Conservation (phyloP, 2,888 invertebrate species). For the Hoplodrina blanda region DNA sequence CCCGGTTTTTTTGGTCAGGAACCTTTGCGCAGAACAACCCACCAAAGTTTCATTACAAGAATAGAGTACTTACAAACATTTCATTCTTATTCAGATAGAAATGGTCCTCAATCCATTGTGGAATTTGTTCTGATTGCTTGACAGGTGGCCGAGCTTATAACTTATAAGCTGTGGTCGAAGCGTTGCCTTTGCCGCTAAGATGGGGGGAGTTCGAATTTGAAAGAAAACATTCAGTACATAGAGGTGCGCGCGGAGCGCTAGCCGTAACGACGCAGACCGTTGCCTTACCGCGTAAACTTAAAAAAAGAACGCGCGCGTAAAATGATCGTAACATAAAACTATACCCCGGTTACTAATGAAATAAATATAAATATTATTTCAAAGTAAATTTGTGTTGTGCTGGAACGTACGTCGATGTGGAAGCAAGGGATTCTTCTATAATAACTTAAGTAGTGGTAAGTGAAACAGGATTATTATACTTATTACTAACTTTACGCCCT, state of each 20-base stretch:
- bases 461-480: slow-evolving; percentile 74
- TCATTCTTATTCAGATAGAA: too few relatives aligned
- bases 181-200: slow-evolving; percentile 56
- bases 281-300: slow-evolving; percentile 58
- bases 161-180: slow-evolving; percentile 52
- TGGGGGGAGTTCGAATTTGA: slow-evolving; percentile 67
- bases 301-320: slow-evolving; percentile 70
- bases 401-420: slow-evolving; percentile 67
- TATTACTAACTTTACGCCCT: slow-evolving; percentile 66
- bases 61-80: too few relatives aligned
- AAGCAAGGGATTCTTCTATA: slow-evolving; percentile 69
- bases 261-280: slow-evolving; percentile 65
- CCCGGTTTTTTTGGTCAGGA: too few relatives aligned
- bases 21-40: too few relatives aligned
- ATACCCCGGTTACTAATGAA: slow-evolving; percentile 68
- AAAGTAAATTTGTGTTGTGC: slow-evolving; percentile 67
- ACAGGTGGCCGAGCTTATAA: slow-evolving; percentile 55
- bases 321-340: slow-evolving; percentile 70
- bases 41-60: too few relatives aligned
- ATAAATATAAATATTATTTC: slow-evolving; percentile 63
- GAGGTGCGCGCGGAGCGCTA: slow-evolving; percentile 75
- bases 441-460: slow-evolving; percentile 78
- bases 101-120: slow-evolving; percentile 3
- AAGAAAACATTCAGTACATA: slow-evolving; percentile 83
- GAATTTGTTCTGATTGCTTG: slow-evolving; percentile 49